phyloP scores from a whole-genome alignment of 2,888 invertebrate genomes.

The Nudaria mundana region DNA sequence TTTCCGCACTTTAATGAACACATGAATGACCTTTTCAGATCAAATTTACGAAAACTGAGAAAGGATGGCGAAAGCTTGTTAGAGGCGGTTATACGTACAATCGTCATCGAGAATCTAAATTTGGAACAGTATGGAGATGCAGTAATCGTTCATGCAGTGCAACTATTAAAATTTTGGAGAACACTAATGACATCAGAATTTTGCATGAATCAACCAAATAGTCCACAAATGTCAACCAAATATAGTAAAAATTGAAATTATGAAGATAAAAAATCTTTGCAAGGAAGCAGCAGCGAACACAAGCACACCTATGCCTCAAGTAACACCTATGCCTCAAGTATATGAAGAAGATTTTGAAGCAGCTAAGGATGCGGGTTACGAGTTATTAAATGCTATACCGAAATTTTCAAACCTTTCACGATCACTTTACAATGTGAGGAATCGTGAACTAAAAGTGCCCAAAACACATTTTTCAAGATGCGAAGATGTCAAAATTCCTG shows the following conservation, averaged over 20 bases:
- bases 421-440: conserved; percentile 5
- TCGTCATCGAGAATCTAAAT: background rate
- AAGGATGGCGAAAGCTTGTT: conserved; percentile 1
- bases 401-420: conserved; percentile 4
- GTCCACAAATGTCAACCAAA: conserved; percentile 6
- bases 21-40: conserved; percentile 2
- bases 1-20: background rate
- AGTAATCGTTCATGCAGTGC: background rate
- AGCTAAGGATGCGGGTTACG: conserved; percentile 7
- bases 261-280: conserved; percentile 5
- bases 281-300: conserved; percentile 14
- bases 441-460: conserved; percentile 2
- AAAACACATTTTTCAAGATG: conserved; percentile 4
- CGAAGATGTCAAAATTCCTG: conserved; percentile 3
- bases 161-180: conserved; percentile 5
- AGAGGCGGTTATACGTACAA: background rate
- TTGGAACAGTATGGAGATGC: conserved; percentile 2
- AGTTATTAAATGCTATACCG: conserved; percentile 5
- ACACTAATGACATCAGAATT: conserved; percentile 5
- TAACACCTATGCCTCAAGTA: conserved; percentile 14
- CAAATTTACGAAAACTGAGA: conserved; percentile 1
- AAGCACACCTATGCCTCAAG: conserved; percentile 12
- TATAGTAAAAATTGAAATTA: conserved; percentile 2
- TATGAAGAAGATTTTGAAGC: conserved; percentile 3
- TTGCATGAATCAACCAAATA: conserved; percentile 6